These are phyloP conservation scores for Amphiprion ocellaris DNA, from an alignment of 2,113 vertebrate genomes.

Conservation along the genomic window DNA sequence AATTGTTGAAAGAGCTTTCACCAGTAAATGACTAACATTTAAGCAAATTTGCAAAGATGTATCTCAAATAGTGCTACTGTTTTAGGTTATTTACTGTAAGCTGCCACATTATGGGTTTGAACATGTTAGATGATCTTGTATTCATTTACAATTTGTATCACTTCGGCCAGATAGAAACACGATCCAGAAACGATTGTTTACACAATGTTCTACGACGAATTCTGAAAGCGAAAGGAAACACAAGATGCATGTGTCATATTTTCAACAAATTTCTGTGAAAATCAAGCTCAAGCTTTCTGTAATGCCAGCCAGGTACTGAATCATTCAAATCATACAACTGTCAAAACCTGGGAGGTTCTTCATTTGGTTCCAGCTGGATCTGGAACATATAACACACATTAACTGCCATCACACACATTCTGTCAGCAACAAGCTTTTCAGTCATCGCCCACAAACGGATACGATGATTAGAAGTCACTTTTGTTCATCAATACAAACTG, in stretches of 20 bases:
- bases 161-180: background rate
- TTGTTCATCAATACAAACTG: background rate
- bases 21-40: background rate
- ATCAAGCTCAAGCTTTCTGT: background rate
- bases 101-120: background rate
- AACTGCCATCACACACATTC: background rate
- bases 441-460: background rate
- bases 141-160: background rate
- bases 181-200: background rate
- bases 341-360: conserved; percentile 5
- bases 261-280: background rate
- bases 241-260: background rate
- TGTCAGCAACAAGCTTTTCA: conserved; percentile 26
- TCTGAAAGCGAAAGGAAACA: background rate
- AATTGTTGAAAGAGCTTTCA: background rate
- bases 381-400: background rate
- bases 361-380: background rate
- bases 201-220: no score
- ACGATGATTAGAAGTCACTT: background rate
- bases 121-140: background rate
- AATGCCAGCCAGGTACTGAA: background rate
- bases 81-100: background rate
- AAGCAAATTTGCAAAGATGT: no score
- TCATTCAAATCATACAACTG: conserved; percentile 4
- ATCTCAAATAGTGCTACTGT: background rate